Percentiles rank a stretch among this genome's conserved stretches.
These are phyloP conservation scores for Macrosteles quadrilineatus DNA, from an alignment of 1,140 invertebrate genomes.

Conservation along the genomic window DNA sequence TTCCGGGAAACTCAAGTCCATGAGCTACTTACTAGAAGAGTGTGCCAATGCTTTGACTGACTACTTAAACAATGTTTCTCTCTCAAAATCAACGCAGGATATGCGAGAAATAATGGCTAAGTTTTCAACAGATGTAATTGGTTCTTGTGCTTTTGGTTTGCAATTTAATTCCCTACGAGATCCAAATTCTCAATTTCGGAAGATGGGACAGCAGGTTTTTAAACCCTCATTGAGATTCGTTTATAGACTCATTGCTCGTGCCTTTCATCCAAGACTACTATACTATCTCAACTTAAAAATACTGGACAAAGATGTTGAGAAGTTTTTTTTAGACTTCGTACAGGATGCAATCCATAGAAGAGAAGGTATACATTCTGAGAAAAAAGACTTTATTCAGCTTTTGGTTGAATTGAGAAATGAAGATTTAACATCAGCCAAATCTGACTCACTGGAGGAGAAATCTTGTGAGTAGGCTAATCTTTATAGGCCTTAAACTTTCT, in stretches of 20 bases:
- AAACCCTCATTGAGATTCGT: conserved; percentile 44
- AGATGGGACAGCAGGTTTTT: conserved; percentile 50
- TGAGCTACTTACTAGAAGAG: conserved; percentile 41
- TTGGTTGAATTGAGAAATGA: conserved; percentile 40
- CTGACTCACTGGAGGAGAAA: neutral
- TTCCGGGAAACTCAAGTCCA: conserved; percentile 42
- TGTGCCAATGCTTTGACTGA: conserved; percentile 21
- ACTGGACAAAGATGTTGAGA: conserved; percentile 39
- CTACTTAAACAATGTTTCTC: neutral
- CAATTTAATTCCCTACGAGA: conserved; percentile 55
- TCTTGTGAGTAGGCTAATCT: neutral
- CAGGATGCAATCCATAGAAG: conserved; percentile 50
- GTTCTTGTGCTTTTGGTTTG: conserved; percentile 58
- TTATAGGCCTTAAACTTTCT: neutral
- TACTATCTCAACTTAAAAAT: conserved; percentile 32
- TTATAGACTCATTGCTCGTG: conserved; percentile 27
- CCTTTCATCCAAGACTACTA: conserved; percentile 33
- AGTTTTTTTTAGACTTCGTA: conserved; percentile 55
- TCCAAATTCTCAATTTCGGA: conserved; percentile 54
- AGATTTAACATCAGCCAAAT: conserved; percentile 12
- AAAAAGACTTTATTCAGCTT: conserved; percentile 51
- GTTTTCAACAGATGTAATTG: conserved; percentile 60
- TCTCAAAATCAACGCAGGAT: conserved; percentile 43
- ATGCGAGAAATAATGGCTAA: conserved; percentile 52
- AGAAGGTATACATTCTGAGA: conserved; percentile 48